Evolutionary conservation across 2,888 invertebrate species (phyloP).

Genomic region (Rotaria socialis): DNA sequence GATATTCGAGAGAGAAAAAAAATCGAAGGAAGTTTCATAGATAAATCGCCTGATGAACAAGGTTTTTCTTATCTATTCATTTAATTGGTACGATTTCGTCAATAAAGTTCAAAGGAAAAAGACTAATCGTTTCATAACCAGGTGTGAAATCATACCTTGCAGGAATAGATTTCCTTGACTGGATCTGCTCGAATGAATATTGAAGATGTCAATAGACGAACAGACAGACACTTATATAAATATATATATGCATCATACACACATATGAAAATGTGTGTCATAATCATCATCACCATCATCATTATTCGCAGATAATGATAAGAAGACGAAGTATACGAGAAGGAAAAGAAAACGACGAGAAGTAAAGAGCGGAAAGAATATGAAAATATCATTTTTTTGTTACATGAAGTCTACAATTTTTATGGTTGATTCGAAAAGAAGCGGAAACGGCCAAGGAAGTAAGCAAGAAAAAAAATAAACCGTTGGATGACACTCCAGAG

Average conservation of each 20-base stretch:
- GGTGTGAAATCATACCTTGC: neutral
- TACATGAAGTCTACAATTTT: neutral
- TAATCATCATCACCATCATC: neutral
- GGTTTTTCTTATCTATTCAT: no score
- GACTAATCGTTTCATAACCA: no score
- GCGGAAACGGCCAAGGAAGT: neutral
- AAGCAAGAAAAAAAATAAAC: neutral
- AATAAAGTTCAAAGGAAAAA: no score
- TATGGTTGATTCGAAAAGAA: neutral
- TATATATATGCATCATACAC: neutral
- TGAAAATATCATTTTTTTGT: neutral
- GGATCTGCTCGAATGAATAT: neutral
- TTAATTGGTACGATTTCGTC: no score
- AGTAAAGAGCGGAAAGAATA: no score
- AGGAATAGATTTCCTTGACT: neutral
- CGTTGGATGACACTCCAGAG: neutral
- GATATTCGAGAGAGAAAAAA: no score
- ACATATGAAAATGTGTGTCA: neutral
- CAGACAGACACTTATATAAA: neutral
- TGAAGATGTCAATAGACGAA: neutral
- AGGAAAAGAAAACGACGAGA: neutral
- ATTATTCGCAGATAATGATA: neutral
- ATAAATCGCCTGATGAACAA: no score
- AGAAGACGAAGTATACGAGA: neutral
- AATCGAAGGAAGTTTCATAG: no score